A percentile compares a stretch with the other conserved stretches of the same genome.
These are phyloP conservation scores for Dynastes hyllus DNA, from an alignment of 2,888 invertebrate species.

Conservation along the genomic window DNA sequence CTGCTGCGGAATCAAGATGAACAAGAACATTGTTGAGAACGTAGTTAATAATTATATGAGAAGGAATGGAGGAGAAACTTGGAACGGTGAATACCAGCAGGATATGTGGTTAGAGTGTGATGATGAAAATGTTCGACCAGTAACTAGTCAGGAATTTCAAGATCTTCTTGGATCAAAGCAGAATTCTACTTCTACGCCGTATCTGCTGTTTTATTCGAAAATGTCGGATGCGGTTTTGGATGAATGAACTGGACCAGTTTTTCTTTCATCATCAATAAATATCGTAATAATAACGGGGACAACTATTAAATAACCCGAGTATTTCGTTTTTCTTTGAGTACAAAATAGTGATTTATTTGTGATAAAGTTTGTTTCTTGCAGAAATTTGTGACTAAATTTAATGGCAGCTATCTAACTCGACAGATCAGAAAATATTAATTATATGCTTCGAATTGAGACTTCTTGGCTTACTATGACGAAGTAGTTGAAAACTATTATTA, in stretches of 20 bases:
- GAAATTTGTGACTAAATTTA: slow-evolving; percentile 34
- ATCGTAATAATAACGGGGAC: background rate
- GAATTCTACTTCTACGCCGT: slow-evolving; percentile 88
- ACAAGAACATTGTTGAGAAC: slow-evolving; percentile 66
- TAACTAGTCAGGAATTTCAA: slow-evolving; percentile 85
- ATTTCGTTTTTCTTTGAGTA: slow-evolving; percentile 51
- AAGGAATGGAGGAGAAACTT: slow-evolving; percentile 56
- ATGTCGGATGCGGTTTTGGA: slow-evolving; percentile 48
- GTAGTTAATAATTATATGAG: slow-evolving; percentile 64
- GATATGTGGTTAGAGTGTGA: slow-evolving; percentile 90
- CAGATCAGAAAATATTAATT: slow-evolving; percentile 6
- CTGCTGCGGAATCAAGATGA: slow-evolving; percentile 76
- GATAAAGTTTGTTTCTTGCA: slow-evolving; percentile 48
- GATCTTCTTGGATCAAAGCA: slow-evolving; percentile 84
- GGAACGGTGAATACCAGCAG: slow-evolving; percentile 58
- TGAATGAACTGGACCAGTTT: slow-evolving; percentile 36
- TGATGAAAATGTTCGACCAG: slow-evolving; percentile 87
- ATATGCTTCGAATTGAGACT: slow-evolving; percentile 8
- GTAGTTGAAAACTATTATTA: too few species aligned
- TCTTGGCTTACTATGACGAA: too few species aligned
- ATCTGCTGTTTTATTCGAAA: slow-evolving; percentile 86
- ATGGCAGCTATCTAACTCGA: slow-evolving; percentile 27
- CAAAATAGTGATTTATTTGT: slow-evolving; percentile 55
- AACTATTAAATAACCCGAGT: slow-evolving; percentile 17
- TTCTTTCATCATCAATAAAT: background rate